phyloP scores from a whole-genome alignment of 2,888 invertebrate genomes.

The Chloroclysta siterata region DNA sequence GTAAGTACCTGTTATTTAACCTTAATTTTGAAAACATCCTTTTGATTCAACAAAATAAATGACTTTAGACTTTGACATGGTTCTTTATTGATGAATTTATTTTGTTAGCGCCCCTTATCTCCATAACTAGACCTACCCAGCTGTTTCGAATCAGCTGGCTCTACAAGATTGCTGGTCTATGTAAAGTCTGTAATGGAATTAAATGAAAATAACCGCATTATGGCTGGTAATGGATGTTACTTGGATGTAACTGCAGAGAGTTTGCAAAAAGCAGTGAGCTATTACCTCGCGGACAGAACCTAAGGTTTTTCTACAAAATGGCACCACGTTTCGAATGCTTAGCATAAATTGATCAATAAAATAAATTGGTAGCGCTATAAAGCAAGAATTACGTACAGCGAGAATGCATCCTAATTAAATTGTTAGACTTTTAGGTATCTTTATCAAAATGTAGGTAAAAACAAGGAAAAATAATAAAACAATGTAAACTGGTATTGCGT shows the following conservation, averaged over 20 bases:
- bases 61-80: background rate
- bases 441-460: background rate
- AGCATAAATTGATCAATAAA: conserved; percentile 5
- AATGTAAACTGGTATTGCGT: too few species aligned
- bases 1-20: too few species aligned
- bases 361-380: background rate
- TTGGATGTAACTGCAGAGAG: conserved; percentile 24
- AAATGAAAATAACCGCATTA: conserved; percentile 43
- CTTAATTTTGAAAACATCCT: too few species aligned
- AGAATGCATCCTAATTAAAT: background rate
- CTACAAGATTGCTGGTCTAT: conserved; percentile 45
- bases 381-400: background rate
- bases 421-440: background rate
- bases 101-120: background rate
- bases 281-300: conserved; percentile 12
- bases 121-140: background rate
- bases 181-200: conserved; percentile 43
- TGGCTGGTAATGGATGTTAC: conserved; percentile 27
- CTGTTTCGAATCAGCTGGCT: conserved; percentile 27
- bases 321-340: conserved; percentile 3
- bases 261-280: conserved; percentile 27
- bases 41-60: too few species aligned
- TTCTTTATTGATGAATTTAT: background rate
- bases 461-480: too few species aligned
- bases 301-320: conserved; percentile 7